Evolutionary conservation across 2,797 vertebrate genomes (phyloP), one percentile per base, ranked within the genome.

Genomic region (Acipenser ruthenus): DNA sequence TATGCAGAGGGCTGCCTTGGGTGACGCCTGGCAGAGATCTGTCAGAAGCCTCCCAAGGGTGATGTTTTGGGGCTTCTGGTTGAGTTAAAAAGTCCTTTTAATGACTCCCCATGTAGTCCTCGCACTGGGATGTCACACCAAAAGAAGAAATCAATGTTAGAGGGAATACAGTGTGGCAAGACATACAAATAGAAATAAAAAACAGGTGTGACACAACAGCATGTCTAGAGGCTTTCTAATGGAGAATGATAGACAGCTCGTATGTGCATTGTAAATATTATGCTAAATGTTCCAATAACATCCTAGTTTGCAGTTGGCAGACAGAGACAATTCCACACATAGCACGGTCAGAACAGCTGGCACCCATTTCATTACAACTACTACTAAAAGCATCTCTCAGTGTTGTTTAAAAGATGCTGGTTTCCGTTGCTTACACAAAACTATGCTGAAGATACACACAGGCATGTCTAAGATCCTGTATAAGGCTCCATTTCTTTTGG

Each of bases 211-310:
- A 58, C 55, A 58, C 12, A 58, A 58, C 55, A 58, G 6, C n/a
- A 10, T 37, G 23, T 4, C 2, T 10, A 15, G 8, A 58, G 12
- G 55, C 12, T 58, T 10, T 58, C 55, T 58, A 58, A 11, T n/a
- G 55, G 9, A 58, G 11, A 58, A 13, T 1, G 23, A 37, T 37
- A 37, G 23, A 37, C 23, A 37, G 23, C 23, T 37, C 58, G 6
- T 58, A 58, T 58, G 55, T n/a, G 13, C 55, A n/a, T 10, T 58
- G 55, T n/a, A 58, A 58, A 58, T 58, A n/a, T 58, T 58, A n/a
- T 58, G 1, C 12, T 11, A 58, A 58, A 6, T 58, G 11, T 13
- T 58, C 13, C 13, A 56, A 58, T 58, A 10, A 58, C 12, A 11
- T 58, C 13, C 13, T 58, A 12, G 9, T 58, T 58, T 11, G 55